phyloP scores from a whole-genome alignment of 1,140 invertebrate species.

The Diplogasteroides magnus region DNA sequence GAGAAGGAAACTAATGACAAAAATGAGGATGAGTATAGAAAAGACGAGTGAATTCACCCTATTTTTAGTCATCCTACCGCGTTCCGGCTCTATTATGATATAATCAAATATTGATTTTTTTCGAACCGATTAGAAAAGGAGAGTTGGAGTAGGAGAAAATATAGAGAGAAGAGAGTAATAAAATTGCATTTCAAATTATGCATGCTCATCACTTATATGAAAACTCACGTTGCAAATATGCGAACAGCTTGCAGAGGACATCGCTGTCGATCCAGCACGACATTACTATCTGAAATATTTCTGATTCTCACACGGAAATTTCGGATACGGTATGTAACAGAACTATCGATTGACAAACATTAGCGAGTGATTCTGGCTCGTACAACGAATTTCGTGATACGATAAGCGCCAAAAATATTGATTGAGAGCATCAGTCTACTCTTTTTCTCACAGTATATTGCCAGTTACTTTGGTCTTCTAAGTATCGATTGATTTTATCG shows the following conservation, averaged over 20 bases:
- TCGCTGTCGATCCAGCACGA: constrained; percentile 38
- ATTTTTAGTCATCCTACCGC: too few species aligned
- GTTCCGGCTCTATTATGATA: too few species aligned
- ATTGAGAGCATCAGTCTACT: not conserved
- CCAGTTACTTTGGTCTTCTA: too few species aligned
- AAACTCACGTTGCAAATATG: constrained; percentile 35
- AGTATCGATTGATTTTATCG: too few species aligned
- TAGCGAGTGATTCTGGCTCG: not conserved
- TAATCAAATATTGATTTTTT: too few species aligned
- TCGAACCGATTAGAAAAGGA: too few species aligned
- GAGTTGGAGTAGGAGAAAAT: too few species aligned
- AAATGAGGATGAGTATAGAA: too few species aligned
- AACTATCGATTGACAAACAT: not conserved
- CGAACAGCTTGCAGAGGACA: constrained; percentile 34
- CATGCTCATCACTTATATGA: not conserved
- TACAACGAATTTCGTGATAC: not conserved
- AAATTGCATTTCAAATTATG: too few species aligned
- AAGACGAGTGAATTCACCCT: too few species aligned
- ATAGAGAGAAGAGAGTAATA: too few species aligned
- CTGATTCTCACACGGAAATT: not conserved
- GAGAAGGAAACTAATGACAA: too few species aligned
- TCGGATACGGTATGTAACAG: not conserved
- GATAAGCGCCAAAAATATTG: not conserved
- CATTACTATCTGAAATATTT: constrained; percentile 31
- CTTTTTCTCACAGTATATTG: not conserved